phyloP scores from a whole-genome alignment of 2,888 invertebrate genomes.

The Drosophila affinis region DNA sequence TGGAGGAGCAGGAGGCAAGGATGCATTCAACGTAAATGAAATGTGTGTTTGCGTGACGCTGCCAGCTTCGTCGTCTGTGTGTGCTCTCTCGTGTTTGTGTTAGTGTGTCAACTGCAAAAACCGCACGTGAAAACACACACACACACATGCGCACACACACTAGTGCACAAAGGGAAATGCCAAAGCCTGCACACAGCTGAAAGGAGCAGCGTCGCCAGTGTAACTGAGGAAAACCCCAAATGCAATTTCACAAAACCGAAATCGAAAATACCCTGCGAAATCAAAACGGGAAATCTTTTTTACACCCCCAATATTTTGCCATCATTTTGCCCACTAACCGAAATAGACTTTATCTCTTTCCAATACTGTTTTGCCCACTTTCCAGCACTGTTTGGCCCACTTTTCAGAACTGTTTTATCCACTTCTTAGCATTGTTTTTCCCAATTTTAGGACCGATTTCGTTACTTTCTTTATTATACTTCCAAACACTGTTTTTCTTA shows the following conservation, averaged over 20 bases:
- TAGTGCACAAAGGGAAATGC: constrained; percentile 47
- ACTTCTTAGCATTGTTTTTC: no score
- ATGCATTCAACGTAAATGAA: constrained; percentile 77
- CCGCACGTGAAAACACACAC: constrained; percentile 59
- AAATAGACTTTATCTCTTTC: no score
- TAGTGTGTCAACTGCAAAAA: constrained; percentile 77
- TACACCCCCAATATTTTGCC: no score
- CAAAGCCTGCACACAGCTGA: constrained; percentile 57
- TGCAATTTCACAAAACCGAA: background rate
- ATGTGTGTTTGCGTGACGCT: constrained; percentile 71
- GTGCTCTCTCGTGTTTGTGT: constrained; percentile 46
- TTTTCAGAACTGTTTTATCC: no score
- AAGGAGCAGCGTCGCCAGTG: constrained; percentile 24
- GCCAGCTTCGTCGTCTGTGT: constrained; percentile 36
- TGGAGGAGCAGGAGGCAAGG: constrained; percentile 3
- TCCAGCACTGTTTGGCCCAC: no score
- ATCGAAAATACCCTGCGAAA: constrained; percentile 14
- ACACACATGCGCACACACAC: no score
- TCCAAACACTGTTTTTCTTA: no score
- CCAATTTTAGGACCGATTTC: no score
- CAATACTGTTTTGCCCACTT: no score
- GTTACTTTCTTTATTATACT: no score
- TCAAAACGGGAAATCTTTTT: no score
- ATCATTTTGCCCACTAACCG: no score
- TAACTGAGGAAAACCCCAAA: background rate